Base-by-base conservation (phyloP, 2,888 invertebrate genomes). In the Sclerodermus sp. region DNA sequence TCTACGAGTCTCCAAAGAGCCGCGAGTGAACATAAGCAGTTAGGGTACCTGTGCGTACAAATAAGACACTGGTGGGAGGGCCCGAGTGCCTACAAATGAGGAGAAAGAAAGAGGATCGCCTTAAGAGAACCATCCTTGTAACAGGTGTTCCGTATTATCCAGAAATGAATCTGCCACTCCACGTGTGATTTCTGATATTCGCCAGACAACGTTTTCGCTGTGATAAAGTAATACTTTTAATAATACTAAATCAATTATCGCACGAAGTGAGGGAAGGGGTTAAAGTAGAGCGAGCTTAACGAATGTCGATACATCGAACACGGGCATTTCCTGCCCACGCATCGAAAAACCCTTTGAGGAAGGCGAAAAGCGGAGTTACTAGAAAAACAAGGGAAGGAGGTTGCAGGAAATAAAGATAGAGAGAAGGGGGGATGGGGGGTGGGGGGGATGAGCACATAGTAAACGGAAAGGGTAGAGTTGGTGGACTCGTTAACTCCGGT, bases 401-500 rank as follows among this genome's bases (percentile, higher is more conserved):
- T 8, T 23, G 23, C 23, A 23, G 8, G 8, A 23, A 5, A n/a
- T n/a, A n/a, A n/a, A n/a, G n/a, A n/a, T n/a, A n/a, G n/a, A n/a
- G n/a, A n/a, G n/a, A n/a, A 8, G 23, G 23, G 23, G 8, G 23
- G 23, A 23, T 3, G 23, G 23, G 23, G 23, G 23, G 23, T 3
- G 23, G 23, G 23, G 23, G 23, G 8, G 23, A 8, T 5, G 23
- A 23, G 23, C 4, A 23, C 4, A 8, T 5, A 23, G 8, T 5
- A 23, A 38, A 23, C 4, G 4, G 8, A 23, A 23, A 3, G 8
- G 23, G 8, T 23, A 23, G 4, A 8, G 8, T 5, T 3, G 42
- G 15, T 43, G 43, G 49, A 53, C 60, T 62, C 60, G 64, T 64
- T 58, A 64, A 64, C 57, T 64, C 64, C 64, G 40, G 64, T 64